A percentile compares a stretch with the other conserved stretches of the same genome.
phyloP scores from a whole-genome alignment of 2,888 invertebrate genomes.

The Torymus texanus region DNA sequence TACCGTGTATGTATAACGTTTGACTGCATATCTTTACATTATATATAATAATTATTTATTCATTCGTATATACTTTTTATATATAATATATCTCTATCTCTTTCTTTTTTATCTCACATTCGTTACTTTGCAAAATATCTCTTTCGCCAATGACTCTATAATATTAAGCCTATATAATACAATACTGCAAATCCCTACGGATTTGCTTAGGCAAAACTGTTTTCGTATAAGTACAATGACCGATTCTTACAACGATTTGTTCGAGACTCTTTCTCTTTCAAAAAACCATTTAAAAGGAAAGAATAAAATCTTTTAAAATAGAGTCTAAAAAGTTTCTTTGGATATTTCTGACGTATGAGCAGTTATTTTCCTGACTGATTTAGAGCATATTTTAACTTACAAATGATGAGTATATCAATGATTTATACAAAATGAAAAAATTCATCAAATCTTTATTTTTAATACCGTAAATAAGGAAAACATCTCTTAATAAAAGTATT shows the following conservation, averaged over 20 bases:
- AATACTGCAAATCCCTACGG: slow-evolving; percentile 64
- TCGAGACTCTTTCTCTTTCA: slow-evolving; percentile 31
- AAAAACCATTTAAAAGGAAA: slow-evolving; percentile 5
- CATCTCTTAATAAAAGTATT: slow-evolving; percentile 4
- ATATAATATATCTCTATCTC: slow-evolving; percentile 58
- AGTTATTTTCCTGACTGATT: slow-evolving; percentile 17
- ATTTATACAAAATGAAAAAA: slow-evolving; percentile 27
- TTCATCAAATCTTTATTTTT: slow-evolving; percentile 30
- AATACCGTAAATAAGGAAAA: slow-evolving; percentile 23
- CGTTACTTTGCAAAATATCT: slow-evolving; percentile 69
- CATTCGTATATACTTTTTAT: slow-evolving; percentile 60
- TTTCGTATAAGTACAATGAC: slow-evolving; percentile 70
- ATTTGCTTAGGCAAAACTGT: slow-evolving; percentile 66
- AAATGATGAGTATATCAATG: slow-evolving; percentile 16
- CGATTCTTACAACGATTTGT: slow-evolving; percentile 56
- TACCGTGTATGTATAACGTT: slow-evolving; percentile 53
- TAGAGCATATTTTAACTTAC: not conserved
- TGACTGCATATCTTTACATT: slow-evolving; percentile 57
- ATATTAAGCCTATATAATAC: slow-evolving; percentile 69
- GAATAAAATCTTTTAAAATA: slow-evolving; percentile 15
- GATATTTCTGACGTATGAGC: slow-evolving; percentile 15
- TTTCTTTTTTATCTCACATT: slow-evolving; percentile 62
- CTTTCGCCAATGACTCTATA: slow-evolving; percentile 63
- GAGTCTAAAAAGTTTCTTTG: slow-evolving; percentile 38
- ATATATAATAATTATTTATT: slow-evolving; percentile 61